Evolutionary conservation across 1,140 invertebrate species (phyloP).

Genomic region (Ceratina australensis): DNA sequence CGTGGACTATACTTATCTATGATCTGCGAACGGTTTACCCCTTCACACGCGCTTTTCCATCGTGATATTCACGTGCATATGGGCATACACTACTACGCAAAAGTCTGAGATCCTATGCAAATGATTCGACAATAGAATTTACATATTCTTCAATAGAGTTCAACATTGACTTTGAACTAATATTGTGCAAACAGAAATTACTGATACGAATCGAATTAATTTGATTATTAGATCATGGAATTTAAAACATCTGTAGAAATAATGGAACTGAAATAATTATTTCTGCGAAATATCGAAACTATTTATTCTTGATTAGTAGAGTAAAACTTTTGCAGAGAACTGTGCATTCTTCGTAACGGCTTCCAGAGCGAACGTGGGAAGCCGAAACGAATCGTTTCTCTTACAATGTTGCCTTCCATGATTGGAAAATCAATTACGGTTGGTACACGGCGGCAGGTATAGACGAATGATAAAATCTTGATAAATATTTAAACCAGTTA

Average conservation of each 20-base stretch:
- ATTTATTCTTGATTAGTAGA: neutral
- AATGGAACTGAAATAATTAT: too few relatives aligned
- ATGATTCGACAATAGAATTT: too few relatives aligned
- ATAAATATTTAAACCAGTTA: neutral
- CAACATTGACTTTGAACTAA: too few relatives aligned
- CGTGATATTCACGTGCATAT: neutral
- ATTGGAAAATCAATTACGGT: neutral
- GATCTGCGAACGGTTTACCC: conserved; percentile 55
- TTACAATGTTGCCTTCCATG: neutral
- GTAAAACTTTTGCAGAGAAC: neutral
- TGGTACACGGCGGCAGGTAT: too few relatives aligned
- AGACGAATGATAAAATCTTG: neutral
- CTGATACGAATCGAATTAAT: too few relatives aligned
- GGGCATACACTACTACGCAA: too few relatives aligned
- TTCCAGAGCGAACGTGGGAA: conserved; percentile 40
- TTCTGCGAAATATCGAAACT: too few relatives aligned
- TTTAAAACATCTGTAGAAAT: too few relatives aligned
- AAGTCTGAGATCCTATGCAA: too few relatives aligned
- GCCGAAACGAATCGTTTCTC: conserved; percentile 3
- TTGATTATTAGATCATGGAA: too few relatives aligned
- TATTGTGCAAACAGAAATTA: too few relatives aligned
- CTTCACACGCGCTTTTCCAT: conserved; percentile 39
- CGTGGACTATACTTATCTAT: conserved; percentile 61
- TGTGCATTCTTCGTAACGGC: conserved; percentile 25
- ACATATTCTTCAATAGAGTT: too few relatives aligned